These are phyloP conservation scores for Prinia subflava DNA, from an alignment of 2,113 vertebrate genomes.

Conservation along the genomic window DNA sequence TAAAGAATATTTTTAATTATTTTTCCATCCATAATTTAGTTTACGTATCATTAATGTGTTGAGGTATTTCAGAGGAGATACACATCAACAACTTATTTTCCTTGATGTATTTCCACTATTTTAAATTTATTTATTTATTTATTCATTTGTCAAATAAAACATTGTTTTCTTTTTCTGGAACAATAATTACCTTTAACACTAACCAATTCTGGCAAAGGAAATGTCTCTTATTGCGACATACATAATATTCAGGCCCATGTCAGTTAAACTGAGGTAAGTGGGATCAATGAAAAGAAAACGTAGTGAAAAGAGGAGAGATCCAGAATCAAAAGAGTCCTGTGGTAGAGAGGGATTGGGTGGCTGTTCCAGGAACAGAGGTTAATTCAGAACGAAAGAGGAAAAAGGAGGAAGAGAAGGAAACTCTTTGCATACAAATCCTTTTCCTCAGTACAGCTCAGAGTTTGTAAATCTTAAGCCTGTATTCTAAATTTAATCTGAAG, in stretches of 20 bases:
- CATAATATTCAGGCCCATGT: not conserved
- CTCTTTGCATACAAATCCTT: not conserved
- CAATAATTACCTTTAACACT: not conserved
- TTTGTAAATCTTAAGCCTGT: not conserved
- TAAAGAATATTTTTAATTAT: not conserved
- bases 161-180: not conserved
- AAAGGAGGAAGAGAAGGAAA: not conserved
- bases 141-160: not conserved
- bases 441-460: not conserved
- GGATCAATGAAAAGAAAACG: not conserved
- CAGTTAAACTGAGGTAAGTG: not conserved
- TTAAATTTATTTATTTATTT: no score
- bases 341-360: not conserved
- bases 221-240: not conserved
- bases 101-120: not conserved
- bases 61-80: not conserved
- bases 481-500: not conserved
- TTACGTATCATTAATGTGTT: not conserved
- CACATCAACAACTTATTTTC: not conserved
- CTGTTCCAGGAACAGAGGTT: not conserved
- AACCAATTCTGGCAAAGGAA: not conserved
- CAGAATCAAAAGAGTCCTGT: not conserved
- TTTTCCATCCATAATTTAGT: not conserved
- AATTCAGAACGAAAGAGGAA: not conserved
- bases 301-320: not conserved